Base-by-base conservation (phyloP, 2,888 invertebrate species). In the Corythucha ciliata region DNA sequence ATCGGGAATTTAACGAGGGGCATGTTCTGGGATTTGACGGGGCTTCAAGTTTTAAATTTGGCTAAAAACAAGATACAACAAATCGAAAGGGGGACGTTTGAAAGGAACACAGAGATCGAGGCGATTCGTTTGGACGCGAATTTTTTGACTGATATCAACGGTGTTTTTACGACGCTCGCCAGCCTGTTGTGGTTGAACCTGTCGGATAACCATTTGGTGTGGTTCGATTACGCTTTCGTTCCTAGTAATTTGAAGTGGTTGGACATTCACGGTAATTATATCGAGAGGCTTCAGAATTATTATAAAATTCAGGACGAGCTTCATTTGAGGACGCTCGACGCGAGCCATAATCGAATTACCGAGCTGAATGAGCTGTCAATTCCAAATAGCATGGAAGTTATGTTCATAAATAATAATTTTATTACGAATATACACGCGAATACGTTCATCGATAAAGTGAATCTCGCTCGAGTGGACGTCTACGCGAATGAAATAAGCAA, bases 141-240 rank as follows among this genome's bases (percentile, higher is more conserved):
- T 69, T 84, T 82, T 66, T 74, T 92, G 60, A 81, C 84, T 42
- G 88, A 91, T 67, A 84, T 92, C 64, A 90, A 91, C 69, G 89
- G 89, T 14, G 84, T 89, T 54, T 87, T 91, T 66, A 81, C 88
- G 27, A 83, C 87, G 53, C 73, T 92, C 24, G 79, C 83, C n/a
- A 84, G 83, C 59, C 73, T 92, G 55, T 71, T 88, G 64, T 84
- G 90, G 83, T 72, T 92, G 53, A 91, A 91, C 70, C 74, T 91
- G 46, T 89, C 89, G 33, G 87, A 88, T 72, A 91, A 91, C 73
- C 87, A 87, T 72, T 73, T 92, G 64, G 83, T 86, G 61, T 88
- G 88, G 87, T 91, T 92, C 70, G 91, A 91, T 69, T 91, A 88
- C 67, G 89, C 90, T 48, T 87, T 91, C 68, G 82, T 91, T 63